A percentile compares a stretch with the other conserved stretches of the same genome.
Conservation (phyloP, 2,888 invertebrate species). For the Cataglyphis albicans region DNA sequence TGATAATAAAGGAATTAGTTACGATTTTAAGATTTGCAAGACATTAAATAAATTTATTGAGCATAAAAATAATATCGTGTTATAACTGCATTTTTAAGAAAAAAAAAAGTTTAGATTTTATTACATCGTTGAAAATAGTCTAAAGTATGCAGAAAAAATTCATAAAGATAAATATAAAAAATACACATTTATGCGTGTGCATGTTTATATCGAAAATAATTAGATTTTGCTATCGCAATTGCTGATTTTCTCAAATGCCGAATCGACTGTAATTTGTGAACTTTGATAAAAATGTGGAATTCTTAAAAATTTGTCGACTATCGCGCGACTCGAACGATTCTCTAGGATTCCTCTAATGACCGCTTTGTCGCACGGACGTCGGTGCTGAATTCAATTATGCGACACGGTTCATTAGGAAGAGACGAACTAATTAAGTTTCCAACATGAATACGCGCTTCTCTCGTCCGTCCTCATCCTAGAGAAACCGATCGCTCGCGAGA, state of each 20-base stretch:
- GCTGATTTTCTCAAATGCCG: not conserved
- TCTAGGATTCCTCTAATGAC: conserved; percentile 28
- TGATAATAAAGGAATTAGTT: not conserved
- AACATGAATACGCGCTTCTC: conserved; percentile 59
- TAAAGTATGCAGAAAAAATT: not conserved
- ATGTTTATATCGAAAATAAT: not conserved
- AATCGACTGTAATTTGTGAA: not conserved
- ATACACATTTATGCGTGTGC: not conserved
- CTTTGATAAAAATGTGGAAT: not conserved
- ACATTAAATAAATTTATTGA: not conserved
- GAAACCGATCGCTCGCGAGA: conserved; percentile 31
- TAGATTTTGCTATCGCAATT: too few species aligned
- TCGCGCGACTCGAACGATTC: conserved; percentile 18
- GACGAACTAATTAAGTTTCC: conserved; percentile 65
- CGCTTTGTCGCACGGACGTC: conserved; percentile 41
- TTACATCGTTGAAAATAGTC: not conserved
- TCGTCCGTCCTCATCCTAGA: conserved; percentile 33
- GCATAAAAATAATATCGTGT: not conserved
- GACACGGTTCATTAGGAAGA: conserved; percentile 62
- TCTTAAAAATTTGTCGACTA: not conserved
- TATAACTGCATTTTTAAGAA: not conserved
- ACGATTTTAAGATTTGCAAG: not conserved
- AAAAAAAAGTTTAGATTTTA: not conserved
- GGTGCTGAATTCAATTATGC: conserved; percentile 57
- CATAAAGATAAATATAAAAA: not conserved